Evolutionary conservation across 2,113 vertebrate genomes (phyloP).

Genomic region (Antigone vipio): DNA sequence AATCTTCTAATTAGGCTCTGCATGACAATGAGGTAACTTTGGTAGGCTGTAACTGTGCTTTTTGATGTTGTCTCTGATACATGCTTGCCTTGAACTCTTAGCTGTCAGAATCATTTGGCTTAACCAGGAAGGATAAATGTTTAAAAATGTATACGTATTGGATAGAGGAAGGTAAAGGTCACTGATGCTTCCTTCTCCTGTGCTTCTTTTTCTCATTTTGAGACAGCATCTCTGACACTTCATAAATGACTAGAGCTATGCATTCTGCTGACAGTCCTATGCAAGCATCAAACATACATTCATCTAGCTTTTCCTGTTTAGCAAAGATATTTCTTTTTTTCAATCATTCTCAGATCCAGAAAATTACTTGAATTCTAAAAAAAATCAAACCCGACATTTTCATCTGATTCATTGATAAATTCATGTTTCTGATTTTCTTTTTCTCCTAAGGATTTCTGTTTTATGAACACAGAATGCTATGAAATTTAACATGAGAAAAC

Average conservation of each 20-base stretch:
- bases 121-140: background rate
- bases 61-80: background rate
- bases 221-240: background rate
- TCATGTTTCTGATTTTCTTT: background rate
- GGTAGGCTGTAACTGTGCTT: background rate
- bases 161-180: background rate
- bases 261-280: background rate
- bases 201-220: background rate
- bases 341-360: background rate
- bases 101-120: background rate
- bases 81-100: background rate
- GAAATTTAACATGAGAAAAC: background rate
- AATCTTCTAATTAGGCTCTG: constrained; percentile 32
- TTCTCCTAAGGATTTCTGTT: background rate
- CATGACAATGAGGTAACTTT: background rate
- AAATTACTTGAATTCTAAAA: background rate
- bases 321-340: background rate
- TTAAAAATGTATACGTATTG: background rate
- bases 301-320: background rate
- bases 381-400: background rate
- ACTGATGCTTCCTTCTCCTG: background rate
- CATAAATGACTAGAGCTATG: background rate
- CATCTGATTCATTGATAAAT: background rate
- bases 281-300: background rate
- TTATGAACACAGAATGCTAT: background rate